A percentile compares a stretch with the other conserved stretches of the same genome.
phyloP scores from a whole-genome alignment of 2,888 invertebrate genomes.

The Eupeodes luniger region DNA sequence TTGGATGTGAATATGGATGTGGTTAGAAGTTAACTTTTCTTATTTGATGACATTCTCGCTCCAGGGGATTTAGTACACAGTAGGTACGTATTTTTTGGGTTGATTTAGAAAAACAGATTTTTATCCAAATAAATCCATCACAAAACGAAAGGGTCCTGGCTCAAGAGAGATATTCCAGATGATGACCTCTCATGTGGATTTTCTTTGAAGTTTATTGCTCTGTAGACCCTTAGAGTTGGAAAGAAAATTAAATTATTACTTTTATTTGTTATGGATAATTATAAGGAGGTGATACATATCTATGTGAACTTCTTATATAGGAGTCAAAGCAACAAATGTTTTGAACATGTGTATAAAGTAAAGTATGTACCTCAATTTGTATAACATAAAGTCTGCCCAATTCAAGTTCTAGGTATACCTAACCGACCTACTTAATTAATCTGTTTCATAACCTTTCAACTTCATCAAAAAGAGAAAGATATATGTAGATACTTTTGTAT shows the following conservation, averaged over 20 bases:
- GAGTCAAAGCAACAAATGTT: not conserved
- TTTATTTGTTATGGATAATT: not conserved
- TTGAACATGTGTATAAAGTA: not conserved
- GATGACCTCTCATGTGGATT: not conserved
- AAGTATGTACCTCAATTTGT: not conserved
- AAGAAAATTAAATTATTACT: constrained; percentile 27
- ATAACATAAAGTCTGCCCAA: not conserved
- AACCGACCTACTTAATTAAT: constrained; percentile 16
- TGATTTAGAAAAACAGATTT: not conserved
- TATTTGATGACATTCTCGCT: constrained; percentile 16
- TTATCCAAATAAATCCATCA: not conserved
- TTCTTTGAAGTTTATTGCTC: constrained; percentile 21
- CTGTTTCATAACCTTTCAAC: constrained; percentile 6
- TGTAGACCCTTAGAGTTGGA: too few relatives aligned
- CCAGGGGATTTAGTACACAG: not conserved
- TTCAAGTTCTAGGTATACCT: not conserved
- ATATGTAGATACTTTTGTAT: not conserved
- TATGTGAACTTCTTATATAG: not conserved
- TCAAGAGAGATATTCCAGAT: not conserved
- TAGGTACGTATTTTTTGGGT: not conserved
- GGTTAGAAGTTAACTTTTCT: not conserved
- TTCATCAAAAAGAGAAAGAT: not conserved
- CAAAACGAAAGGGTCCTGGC: not conserved
- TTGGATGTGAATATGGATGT: too few relatives aligned
- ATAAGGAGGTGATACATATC: not conserved